Base-by-base conservation (phyloP, 2,888 invertebrate genomes). In the Zhengitettix transpicula region DNA sequence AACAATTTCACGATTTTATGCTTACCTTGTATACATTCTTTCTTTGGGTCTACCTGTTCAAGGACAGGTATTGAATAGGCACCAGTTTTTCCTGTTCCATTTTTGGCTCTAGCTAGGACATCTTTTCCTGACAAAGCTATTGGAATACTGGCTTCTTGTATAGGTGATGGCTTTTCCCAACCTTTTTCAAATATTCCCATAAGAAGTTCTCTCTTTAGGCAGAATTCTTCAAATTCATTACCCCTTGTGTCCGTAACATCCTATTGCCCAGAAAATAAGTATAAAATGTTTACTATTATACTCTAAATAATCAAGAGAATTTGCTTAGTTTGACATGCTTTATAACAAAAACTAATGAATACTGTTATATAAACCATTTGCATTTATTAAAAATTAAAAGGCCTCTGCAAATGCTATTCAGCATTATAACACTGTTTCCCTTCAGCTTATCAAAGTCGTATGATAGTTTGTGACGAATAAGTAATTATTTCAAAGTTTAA, bases 101-200 rank as follows among this genome's bases (percentile, higher is more conserved):
- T 99, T 79, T 99, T 99, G 68, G 99, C 99, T 74, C 99, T 83
- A 63, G 99, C 99, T 70, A 99, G 82, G 68, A 99, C 87, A 78
- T 99, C 98, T 77, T 95, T 89, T 70, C 98, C 98, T 70, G 94
- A 89, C 68, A 99, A 82, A 66, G 99, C 98, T 71, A 98, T 93
- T 64, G 98, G 98, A 77, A 99, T 99, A 73, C 97, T 92, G 70
- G 94, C 94, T 81, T 97, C 99, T 81, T 99, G 99, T 78, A 99
- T 99, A 42, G 99, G 99, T 64, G 96, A 96, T 60, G 99, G 99
- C 76, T 94, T 93, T 74, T 99, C 99, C 99, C 94, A 97, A 63
- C 97, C 99, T 77, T 99, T 99, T 75, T 99, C 99, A 75, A 98
- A 99, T 72, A 99, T 99, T 67, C 99, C 99, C 97, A 99, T 99